Percentiles rank a stretch among this genome's conserved stretches.
phyloP scores from a whole-genome alignment of 1,140 invertebrate genomes.

The Drosophila erecta region DNA sequence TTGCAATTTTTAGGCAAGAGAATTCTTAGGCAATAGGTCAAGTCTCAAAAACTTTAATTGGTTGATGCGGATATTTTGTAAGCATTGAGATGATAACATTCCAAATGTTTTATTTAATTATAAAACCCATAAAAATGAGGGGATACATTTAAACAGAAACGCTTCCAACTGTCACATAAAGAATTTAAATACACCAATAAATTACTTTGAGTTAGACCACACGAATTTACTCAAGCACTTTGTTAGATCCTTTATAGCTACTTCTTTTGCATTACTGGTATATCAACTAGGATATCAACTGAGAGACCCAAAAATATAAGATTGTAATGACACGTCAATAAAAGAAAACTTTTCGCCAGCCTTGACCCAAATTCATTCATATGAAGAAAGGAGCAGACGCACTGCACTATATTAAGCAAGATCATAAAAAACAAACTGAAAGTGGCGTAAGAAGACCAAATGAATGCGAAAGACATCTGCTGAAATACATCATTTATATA shows the following conservation, averaged over 20 bases:
- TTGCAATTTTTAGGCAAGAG: slow-evolving; percentile 10
- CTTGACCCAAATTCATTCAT: slow-evolving; percentile 55
- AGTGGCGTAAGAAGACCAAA: slow-evolving; percentile 28
- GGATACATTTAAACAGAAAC: not conserved
- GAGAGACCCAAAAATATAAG: no score
- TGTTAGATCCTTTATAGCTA: not conserved
- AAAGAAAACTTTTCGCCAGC: slow-evolving; percentile 2
- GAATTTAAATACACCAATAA: slow-evolving; percentile 31
- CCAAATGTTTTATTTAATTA: not conserved
- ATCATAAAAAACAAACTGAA: slow-evolving; percentile 18
- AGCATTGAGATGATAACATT: not conserved
- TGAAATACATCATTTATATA: slow-evolving; percentile 69
- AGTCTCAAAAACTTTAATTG: not conserved
- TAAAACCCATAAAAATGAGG: no score
- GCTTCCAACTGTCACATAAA: slow-evolving; percentile 19
- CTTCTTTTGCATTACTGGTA: no score
- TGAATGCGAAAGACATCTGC: slow-evolving; percentile 68
- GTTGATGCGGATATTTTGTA: not conserved
- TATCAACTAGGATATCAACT: no score
- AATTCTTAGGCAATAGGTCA: slow-evolving; percentile 13
- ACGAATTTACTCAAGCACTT: slow-evolving; percentile 22
- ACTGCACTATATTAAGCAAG: slow-evolving; percentile 22
- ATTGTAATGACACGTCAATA: no score
- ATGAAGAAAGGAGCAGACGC: slow-evolving; percentile 38
- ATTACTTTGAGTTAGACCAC: slow-evolving; percentile 1